Evolutionary conservation across 2,888 invertebrate species (phyloP), one percentile per base, ranked within the genome.

Genomic region (Lycophotia porphyrea): DNA sequence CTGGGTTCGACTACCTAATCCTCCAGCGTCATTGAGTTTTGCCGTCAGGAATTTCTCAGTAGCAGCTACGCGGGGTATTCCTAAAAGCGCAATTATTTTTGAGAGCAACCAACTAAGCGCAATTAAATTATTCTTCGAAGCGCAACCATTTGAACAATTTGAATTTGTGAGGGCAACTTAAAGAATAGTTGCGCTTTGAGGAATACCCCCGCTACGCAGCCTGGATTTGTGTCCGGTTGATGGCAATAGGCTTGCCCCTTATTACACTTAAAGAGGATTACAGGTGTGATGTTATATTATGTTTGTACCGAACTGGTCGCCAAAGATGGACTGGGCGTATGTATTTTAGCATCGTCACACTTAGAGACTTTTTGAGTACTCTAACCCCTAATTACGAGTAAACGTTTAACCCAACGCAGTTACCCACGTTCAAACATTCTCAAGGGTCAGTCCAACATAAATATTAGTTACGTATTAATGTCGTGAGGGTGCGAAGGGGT

Each of bases 381-480:
- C 61, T 8, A 39, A n/a, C 2, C 24, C 27, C 34, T 34, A 49
- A 49, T 36, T 27, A 27, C 60, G 15, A 44, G 15, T 34, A n/a
- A 77, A 55, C 61, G n/a, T 63, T 76, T 74, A 63, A n/a, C 27
- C 2, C 24, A 11, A 34, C 13, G 1, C 18, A 60, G 5, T 31
- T 34, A 47, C 7, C 44, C 31, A 63, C 36, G 21, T 47, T 39
- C n/a, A 61, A 63, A 63, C 24, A 61, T 27, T 55, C 42, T 31
- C 34, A 71, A 39, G 18, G 78, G 67, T 61, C 60, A 82, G 44
- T 42, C 34, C 21, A 61, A 77, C 78, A 66, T 47, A 78, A 78
- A 78, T 83, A 83, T 78, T 78, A 55, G 39, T 77, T 82, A 78
- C 21, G 52, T 66, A 78, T 78, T 44, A 77, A 78, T 83, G 78